Evolutionary conservation across 2,797 vertebrate species (phyloP), one percentile per base, ranked within the genome.

Genomic region (Poeciliopsis presidionis): DNA sequence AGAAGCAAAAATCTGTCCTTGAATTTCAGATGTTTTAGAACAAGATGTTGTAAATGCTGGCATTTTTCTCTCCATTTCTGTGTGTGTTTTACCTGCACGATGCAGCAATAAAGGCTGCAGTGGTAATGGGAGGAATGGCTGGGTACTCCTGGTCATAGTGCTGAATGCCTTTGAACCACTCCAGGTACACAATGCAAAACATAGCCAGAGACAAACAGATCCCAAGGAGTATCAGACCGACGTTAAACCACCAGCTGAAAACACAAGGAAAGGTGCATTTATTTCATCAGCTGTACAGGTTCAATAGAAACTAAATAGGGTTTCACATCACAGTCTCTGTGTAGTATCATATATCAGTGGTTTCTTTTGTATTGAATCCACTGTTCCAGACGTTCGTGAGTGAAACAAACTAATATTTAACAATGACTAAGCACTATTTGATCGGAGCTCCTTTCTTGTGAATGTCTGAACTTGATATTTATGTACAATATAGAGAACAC

Each of bases 121-220:
- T 99, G 47, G 98, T 97, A 73, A 98, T 9, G 25, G 97, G 97
- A 46, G 98, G 96, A 70, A 99, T 86, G 0, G 94, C 91, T 8
- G 98, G 98, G 77, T 97, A 98, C 80, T 87, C 94, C 1, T 93
- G 91, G 46, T 99, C 98, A 0, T 99, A 99, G 77, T 99, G 96
- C 75, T 87, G 85, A 75, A 99, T 96, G 72, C 97, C 97, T 85
- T 89, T 91, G 45, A 96, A 97, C 97, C 98, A 99, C 72, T 99
- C 98, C 78, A 99, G 96, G 85, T 99, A 99, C 4, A 98, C 79
- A 0, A 99, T 97, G 90, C 98, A 99, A 90, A 97, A 99, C 39
- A 93, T 90, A 0, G 97, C 97, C 75, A 98, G 84, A 2, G 90
- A 92, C 43, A 99, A 76, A 82, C 97, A 97, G 5, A 95, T 65